Conservation (phyloP, 2,113 vertebrate species). For the Sphyrna mokarran region DNA sequence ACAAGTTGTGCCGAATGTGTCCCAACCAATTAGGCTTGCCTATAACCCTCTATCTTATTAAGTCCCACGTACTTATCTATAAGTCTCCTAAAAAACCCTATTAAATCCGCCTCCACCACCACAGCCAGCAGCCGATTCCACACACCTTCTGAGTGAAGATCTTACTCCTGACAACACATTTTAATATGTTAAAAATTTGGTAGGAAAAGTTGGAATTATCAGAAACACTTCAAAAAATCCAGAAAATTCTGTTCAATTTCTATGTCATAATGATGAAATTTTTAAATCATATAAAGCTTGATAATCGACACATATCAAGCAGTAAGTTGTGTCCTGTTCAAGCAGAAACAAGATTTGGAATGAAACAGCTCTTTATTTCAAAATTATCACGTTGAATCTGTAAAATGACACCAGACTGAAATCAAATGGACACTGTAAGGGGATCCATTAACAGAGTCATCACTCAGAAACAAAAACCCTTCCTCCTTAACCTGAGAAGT, state of each 20-base stretch:
- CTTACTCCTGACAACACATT: too few relatives aligned
- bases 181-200: too few relatives aligned
- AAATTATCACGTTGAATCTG: neutral
- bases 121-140: too few relatives aligned
- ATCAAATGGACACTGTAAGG: neutral
- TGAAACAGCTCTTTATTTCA: neutral
- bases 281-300: neutral
- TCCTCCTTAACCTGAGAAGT: conserved; percentile 7
- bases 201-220: too few relatives aligned
- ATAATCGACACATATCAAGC: neutral
- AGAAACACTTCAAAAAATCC: too few relatives aligned
- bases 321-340: neutral
- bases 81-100: too few relatives aligned
- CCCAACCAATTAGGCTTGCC: too few relatives aligned
- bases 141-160: too few relatives aligned
- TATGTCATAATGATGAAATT: neutral
- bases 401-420: neutral
- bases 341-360: neutral
- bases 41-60: too few relatives aligned
- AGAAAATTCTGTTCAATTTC: neutral
- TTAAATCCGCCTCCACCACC: too few relatives aligned
- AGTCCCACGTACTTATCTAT: too few relatives aligned
- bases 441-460: neutral
- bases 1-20: too few relatives aligned
- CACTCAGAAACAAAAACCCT: neutral